A percentile compares a stretch with the other conserved stretches of the same genome.
Evolutionary conservation across 2,888 invertebrate genomes (phyloP).

Genomic region (Apodemia duryi): DNA sequence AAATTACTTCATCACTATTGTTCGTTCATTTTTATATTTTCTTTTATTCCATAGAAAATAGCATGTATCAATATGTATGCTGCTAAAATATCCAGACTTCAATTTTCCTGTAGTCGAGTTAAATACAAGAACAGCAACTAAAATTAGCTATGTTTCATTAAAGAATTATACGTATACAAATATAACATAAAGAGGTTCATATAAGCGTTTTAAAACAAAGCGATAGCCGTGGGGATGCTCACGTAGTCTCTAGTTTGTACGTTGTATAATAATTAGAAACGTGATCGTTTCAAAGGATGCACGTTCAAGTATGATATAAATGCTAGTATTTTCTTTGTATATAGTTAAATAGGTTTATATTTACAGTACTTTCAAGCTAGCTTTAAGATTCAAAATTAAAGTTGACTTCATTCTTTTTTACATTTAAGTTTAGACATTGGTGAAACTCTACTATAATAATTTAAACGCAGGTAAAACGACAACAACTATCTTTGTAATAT

Average conservation of each 20-base stretch:
- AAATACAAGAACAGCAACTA: neutral
- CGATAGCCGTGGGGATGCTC: conserved; percentile 40
- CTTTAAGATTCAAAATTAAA: neutral
- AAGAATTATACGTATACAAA: neutral
- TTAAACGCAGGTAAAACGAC: too few species aligned
- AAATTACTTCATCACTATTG: too few species aligned
- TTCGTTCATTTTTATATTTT: too few species aligned
- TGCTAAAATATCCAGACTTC: neutral
- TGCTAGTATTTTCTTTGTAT: neutral
- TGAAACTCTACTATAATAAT: too few species aligned
- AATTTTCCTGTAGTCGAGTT: neutral
- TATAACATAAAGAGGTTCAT: conserved; percentile 12
- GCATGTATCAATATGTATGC: too few species aligned
- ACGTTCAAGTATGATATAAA: conserved; percentile 21
- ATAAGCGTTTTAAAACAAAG: conserved; percentile 35
- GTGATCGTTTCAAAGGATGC: conserved; percentile 34
- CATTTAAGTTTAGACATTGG: too few species aligned
- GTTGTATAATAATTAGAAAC: conserved; percentile 39
- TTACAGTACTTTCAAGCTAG: neutral
- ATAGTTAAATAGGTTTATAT: neutral
- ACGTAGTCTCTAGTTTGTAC: conserved; percentile 39
- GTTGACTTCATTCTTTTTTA: neutral
- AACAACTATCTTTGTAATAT: too few species aligned
- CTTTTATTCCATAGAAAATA: too few species aligned
- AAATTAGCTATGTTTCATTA: neutral